Conservation (phyloP, 2,888 invertebrate species). For the Drosophila meridiana region DNA sequence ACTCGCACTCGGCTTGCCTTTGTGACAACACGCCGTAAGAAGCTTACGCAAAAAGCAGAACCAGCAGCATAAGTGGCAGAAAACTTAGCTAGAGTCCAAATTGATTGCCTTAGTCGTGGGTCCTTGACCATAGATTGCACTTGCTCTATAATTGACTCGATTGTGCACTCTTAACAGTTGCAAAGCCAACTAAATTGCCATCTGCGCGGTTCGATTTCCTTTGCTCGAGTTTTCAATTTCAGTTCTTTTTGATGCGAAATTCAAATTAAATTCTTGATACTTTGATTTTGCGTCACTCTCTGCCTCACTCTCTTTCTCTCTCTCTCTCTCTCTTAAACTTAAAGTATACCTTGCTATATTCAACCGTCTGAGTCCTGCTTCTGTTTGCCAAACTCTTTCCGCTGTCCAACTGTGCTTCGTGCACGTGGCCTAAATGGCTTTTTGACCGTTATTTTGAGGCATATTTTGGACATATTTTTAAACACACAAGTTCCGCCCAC, state of each 20-base stretch:
- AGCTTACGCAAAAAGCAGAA: slow-evolving; percentile 27
- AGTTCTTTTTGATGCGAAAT: not conserved
- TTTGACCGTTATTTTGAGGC: slow-evolving; percentile 52
- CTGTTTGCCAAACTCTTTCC: slow-evolving; percentile 3
- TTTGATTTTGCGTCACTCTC: not conserved
- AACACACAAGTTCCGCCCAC: slow-evolving; percentile 38
- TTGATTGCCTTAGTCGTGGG: slow-evolving; percentile 24
- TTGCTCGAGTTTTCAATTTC: slow-evolving; percentile 6
- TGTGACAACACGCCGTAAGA: slow-evolving; percentile 30
- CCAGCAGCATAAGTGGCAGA: not conserved
- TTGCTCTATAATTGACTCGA: slow-evolving; percentile 30
- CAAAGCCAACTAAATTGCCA: slow-evolving; percentile 4
- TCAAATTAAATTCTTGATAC: slow-evolving; percentile 1
- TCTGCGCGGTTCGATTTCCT: slow-evolving; percentile 2
- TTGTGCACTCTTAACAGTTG: slow-evolving; percentile 2
- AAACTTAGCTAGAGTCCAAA: slow-evolving; percentile 23
- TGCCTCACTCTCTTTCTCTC: not conserved
- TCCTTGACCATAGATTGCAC: slow-evolving; percentile 13
- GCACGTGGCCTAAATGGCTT: slow-evolving; percentile 55
- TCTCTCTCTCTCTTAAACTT: not conserved
- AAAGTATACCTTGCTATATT: not conserved
- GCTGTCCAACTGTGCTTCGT: slow-evolving; percentile 3
- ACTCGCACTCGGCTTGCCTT: not conserved
- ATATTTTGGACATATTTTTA: slow-evolving; percentile 59
- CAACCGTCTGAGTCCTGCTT: not conserved